These are phyloP conservation scores for Patella ulyssiponensis DNA, from an alignment of 2,888 invertebrate species.

Conservation along the genomic window DNA sequence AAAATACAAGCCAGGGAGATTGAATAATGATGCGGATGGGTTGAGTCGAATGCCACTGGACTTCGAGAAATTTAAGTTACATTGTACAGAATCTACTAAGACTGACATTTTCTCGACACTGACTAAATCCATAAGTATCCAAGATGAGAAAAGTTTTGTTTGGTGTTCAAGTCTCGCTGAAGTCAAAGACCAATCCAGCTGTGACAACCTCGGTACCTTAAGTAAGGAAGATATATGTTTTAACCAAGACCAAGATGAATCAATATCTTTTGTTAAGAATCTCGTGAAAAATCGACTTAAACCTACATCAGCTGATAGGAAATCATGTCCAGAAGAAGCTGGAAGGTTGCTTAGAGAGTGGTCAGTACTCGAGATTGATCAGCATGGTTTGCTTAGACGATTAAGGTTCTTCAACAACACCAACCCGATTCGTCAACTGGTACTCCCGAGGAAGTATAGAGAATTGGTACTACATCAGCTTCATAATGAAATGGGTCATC, in stretches of 20 bases:
- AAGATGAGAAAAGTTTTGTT: conserved; percentile 1
- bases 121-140: conserved; percentile 12
- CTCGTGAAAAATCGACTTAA: not conserved
- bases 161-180: not conserved
- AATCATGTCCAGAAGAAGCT: not conserved
- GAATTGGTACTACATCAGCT: conserved; percentile 18
- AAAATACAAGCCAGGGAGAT: conserved; percentile 33
- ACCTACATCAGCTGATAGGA: conserved; percentile 5
- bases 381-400: conserved; percentile 9
- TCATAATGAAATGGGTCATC: too few species aligned
- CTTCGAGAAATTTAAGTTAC: conserved; percentile 18
- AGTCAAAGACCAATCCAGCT: not conserved
- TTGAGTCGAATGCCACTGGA: conserved; percentile 36
- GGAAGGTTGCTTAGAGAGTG: conserved; percentile 17
- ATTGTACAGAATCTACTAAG: conserved; percentile 14
- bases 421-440: conserved; percentile 14
- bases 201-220: not conserved
- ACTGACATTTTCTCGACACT: not conserved
- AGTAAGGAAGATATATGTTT: not conserved
- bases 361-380: conserved; percentile 10
- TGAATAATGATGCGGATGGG: conserved; percentile 31
- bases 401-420: not conserved
- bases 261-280: conserved; percentile 8
- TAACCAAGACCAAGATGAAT: conserved; percentile 15
- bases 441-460: conserved; percentile 24